Base-by-base conservation (phyloP, 2,888 invertebrate genomes). In the Slavum lentiscoides region DNA sequence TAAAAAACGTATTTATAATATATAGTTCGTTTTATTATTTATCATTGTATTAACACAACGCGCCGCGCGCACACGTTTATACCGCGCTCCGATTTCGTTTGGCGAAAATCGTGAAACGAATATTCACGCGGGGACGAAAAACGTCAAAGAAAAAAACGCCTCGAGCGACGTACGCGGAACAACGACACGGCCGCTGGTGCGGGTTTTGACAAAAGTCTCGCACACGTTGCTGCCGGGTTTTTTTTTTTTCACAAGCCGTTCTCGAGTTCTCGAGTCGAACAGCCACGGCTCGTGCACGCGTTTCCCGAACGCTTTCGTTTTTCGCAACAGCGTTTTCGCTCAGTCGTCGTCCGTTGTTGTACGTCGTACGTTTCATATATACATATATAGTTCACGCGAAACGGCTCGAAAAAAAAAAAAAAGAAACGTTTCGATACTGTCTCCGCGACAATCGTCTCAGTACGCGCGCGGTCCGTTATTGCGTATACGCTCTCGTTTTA, bases 1-100 rank as follows among this genome's bases (percentile, higher is more conserved):
- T 43, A 58, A 55, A 49, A 30, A 30, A 30, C 30, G 30, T 30
- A 30, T 30, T 75, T 76, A 59, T 68, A 30, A 30, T 59, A 76
- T n/a, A n/a, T n/a, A n/a, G n/a, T 76, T 69, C 76, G 59, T 69
- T 69, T 70, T 70, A 53, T 77, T 77, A 77, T 70, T 77, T 77
- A 77, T 77, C 77, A 4, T 77, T 62, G 77, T 62, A 70, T 70
- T 2, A 69, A 77, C 13, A 77, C 49, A 69, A 39, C 43, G 13
- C 43, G 7, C 43, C 3, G 53, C n/a, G 30, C 30, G 17, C 23
- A 61, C 30, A 21, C 80, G 70, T 80, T 69, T 80, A 70, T 77
- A 43, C 43, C 43, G 43, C 11, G 11, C 49, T 53, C 58, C 61
- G 62, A 53, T 49, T 76, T 76, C 76, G 61, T 76, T 69, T 61